A percentile compares a stretch with the other conserved stretches of the same genome.
Evolutionary conservation across 1,140 invertebrate genomes (phyloP).

Genomic region (Euwallacea fornicatus): DNA sequence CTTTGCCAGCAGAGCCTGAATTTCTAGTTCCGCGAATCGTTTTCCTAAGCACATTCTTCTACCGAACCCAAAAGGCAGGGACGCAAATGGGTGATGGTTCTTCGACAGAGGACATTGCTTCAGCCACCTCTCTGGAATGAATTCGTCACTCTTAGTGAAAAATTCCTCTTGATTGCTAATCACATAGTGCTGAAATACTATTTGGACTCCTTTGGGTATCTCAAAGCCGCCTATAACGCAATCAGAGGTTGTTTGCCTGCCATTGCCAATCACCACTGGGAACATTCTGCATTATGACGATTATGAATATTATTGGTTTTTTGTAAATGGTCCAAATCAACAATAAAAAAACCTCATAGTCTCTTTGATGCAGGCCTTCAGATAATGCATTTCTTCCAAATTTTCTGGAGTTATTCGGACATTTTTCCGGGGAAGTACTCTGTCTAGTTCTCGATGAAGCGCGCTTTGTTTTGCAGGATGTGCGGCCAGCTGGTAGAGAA

Average conservation of each 20-base stretch:
- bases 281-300: constrained; percentile 64
- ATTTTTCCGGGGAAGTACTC: constrained; percentile 63
- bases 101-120: constrained; percentile 51
- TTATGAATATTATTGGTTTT: not conserved
- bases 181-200: constrained; percentile 79
- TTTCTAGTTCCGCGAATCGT: constrained; percentile 74
- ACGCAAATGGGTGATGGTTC: constrained; percentile 64
- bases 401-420: constrained; percentile 68
- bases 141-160: constrained; percentile 68
- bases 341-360: constrained; percentile 71
- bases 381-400: constrained; percentile 76
- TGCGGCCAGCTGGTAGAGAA: constrained; percentile 80
- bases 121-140: constrained; percentile 79
- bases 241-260: constrained; percentile 78
- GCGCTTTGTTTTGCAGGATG: constrained; percentile 79
- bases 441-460: constrained; percentile 73
- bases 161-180: constrained; percentile 82
- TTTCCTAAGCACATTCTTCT: constrained; percentile 74
- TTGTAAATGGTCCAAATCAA: not conserved
- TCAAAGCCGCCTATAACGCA: constrained; percentile 82
- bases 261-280: constrained; percentile 88
- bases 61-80: constrained; percentile 74
- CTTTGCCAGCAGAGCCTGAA: constrained; percentile 68
- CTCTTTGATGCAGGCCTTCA: constrained; percentile 91
- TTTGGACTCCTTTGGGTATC: constrained; percentile 86